Evolutionary conservation across 2,113 vertebrate species (phyloP).

Genomic region (Dasyprocta punctata): DNA sequence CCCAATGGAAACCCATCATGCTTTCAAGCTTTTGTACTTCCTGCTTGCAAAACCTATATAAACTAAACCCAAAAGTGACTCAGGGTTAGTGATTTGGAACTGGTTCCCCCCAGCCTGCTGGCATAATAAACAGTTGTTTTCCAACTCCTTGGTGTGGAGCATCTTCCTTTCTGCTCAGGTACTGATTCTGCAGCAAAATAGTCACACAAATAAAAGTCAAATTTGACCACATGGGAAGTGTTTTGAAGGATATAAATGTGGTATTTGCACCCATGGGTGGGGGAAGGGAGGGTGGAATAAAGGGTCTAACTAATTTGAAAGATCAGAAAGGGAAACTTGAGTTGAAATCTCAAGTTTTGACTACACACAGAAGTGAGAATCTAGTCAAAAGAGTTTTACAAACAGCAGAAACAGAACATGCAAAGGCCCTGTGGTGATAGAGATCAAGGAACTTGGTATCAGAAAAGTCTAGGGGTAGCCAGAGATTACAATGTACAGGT

Average conservation of each 20-base stretch:
- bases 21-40: no score
- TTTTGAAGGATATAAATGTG: neutral
- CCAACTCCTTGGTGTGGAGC: no score
- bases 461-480: neutral
- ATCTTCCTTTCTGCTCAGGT: no score
- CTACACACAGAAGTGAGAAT: neutral
- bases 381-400: neutral
- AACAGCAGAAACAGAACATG: neutral
- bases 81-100: no score
- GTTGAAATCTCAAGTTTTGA: constrained; percentile 3
- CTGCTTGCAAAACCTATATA: no score
- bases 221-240: neutral
- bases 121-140: no score
- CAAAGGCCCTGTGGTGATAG: neutral
- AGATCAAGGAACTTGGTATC: neutral
- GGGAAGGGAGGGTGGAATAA: neutral
- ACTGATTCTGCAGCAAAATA: neutral
- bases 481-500: neutral
- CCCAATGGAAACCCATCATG: no score
- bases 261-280: no score
- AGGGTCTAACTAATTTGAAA: neutral
- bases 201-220: neutral
- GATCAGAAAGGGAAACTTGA: neutral
- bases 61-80: no score
- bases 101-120: no score